A percentile compares a stretch with the other conserved stretches of the same genome.
phyloP scores from a whole-genome alignment of 2,888 invertebrate genomes.

The Trissonchulus latispiculum region DNA sequence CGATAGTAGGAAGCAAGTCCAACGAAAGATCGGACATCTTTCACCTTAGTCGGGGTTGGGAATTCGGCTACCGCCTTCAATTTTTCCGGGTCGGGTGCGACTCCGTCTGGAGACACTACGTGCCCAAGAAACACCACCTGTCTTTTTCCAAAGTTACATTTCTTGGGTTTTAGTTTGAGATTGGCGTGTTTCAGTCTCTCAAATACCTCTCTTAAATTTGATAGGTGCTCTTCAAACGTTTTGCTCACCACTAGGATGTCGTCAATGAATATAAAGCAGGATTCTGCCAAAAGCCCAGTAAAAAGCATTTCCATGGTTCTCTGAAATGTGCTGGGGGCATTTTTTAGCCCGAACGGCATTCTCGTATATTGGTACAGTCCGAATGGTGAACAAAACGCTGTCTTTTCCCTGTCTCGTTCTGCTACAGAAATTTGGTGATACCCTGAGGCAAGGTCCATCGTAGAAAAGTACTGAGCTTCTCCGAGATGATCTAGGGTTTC shows the following conservation, averaged over 20 bases:
- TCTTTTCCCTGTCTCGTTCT: too few species aligned
- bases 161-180: background rate
- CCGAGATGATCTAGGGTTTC: too few species aligned
- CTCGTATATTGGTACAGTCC: too few species aligned
- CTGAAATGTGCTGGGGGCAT: too few species aligned
- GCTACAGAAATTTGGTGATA: too few species aligned
- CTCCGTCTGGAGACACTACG: slow-evolving; percentile 11
- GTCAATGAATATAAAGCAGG: slow-evolving; percentile 1
- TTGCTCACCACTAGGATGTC: too few species aligned
- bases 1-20: slow-evolving; percentile 16
- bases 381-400: too few species aligned
- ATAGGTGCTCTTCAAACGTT: background rate
- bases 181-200: background rate
- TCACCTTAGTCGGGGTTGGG: slow-evolving; percentile 6
- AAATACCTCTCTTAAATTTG: background rate
- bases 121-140: background rate
- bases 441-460: too few species aligned
- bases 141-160: too few species aligned
- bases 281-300: background rate
- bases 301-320: background rate
- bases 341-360: too few species aligned
- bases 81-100: slow-evolving; percentile 4
- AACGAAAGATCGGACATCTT: slow-evolving; percentile 10
- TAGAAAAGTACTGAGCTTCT: too few species aligned
- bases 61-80: background rate